These are phyloP conservation scores for Scylla paramamosain DNA, from an alignment of 1,140 invertebrate species.

Conservation along the genomic window DNA sequence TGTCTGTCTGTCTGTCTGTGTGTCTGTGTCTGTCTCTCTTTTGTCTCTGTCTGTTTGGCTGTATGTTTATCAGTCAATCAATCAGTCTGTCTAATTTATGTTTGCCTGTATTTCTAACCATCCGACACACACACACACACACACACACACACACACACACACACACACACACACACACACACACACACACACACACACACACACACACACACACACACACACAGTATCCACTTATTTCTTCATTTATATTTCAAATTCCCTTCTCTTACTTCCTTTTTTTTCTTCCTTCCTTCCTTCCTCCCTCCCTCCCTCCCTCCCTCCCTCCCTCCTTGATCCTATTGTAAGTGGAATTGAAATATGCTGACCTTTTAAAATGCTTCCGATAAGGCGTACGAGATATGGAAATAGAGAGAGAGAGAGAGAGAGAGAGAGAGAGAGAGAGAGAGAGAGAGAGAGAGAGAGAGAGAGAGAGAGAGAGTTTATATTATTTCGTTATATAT, in stretches of 20 bases:
- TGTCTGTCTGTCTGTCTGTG: not conserved
- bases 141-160: no score
- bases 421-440: no score
- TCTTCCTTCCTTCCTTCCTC: not conserved
- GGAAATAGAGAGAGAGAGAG: no score
- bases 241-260: not conserved
- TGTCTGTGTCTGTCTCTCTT: not conserved
- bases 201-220: not conserved
- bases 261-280: not conserved
- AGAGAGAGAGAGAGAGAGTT: no score
- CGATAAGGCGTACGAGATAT: no score
- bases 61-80: not conserved
- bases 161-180: not conserved
- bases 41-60: not conserved
- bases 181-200: slow-evolving; percentile 3
- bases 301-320: not conserved
- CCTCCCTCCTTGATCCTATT: no score
- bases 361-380: no score
- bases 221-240: not conserved
- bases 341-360: no score
- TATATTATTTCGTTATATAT: no score
- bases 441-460: no score
- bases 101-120: not conserved
- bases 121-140: not conserved
- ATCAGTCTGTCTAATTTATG: not conserved